phyloP scores from a whole-genome alignment of 2,888 invertebrate genomes.

The Ceramica pisi region DNA sequence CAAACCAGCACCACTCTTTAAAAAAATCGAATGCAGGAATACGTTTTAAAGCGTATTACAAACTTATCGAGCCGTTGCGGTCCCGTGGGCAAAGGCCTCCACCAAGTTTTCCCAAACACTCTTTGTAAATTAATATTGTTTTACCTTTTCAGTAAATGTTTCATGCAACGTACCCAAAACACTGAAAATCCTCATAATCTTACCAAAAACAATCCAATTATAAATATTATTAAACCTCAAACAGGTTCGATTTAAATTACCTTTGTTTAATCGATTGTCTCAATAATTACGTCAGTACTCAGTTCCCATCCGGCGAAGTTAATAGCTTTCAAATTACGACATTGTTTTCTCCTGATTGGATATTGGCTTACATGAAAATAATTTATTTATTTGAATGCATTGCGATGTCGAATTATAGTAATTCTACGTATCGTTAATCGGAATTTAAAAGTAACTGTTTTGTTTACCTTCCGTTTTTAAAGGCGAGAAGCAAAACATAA shows the following conservation, averaged over 20 bases:
- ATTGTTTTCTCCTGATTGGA: slow-evolving; percentile 70
- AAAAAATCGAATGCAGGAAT: too few species aligned
- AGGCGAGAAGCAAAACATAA: too few species aligned
- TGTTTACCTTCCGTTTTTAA: background rate
- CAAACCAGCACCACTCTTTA: too few species aligned
- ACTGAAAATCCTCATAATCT: slow-evolving; percentile 1
- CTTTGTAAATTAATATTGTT: too few species aligned
- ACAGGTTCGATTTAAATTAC: slow-evolving; percentile 68
- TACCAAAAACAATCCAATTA: slow-evolving; percentile 19
- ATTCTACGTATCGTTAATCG: slow-evolving; percentile 1
- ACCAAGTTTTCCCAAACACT: too few species aligned
- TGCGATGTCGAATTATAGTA: slow-evolving; percentile 15
- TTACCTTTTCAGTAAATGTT: background rate
- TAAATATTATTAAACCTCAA: slow-evolving; percentile 30
- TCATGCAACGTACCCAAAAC: too few species aligned
- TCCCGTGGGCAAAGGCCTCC: too few species aligned
- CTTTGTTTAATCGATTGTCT: slow-evolving; percentile 68
- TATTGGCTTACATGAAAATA: slow-evolving; percentile 62
- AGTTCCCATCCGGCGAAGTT: slow-evolving; percentile 59
- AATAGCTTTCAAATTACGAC: slow-evolving; percentile 72
- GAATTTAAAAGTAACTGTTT: background rate
- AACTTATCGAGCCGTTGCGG: too few species aligned
- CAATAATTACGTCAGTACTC: slow-evolving; percentile 70
- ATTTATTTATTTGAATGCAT: slow-evolving; percentile 58
- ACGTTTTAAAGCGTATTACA: too few species aligned